A percentile compares a stretch with the other conserved stretches of the same genome.
Conservation (phyloP, 2,113 vertebrate species). For the Bufo gargarizans region DNA sequence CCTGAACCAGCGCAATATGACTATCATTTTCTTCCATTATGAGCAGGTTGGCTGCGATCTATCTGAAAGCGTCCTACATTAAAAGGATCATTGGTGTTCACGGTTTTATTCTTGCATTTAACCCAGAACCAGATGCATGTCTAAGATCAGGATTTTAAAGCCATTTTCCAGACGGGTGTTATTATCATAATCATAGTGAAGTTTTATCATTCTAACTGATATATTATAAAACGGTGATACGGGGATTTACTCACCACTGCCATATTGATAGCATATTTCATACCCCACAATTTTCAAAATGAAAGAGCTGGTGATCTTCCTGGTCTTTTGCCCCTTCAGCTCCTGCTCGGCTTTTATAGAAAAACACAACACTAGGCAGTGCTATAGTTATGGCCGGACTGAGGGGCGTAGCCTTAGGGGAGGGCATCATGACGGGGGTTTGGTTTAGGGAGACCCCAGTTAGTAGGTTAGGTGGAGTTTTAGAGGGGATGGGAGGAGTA, state of each 20-base stretch:
- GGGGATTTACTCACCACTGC: not conserved
- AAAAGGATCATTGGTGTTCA: not conserved
- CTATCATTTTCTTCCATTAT: not conserved
- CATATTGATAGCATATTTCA: not conserved
- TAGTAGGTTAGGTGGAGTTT: too few relatives aligned
- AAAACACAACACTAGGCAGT: too few relatives aligned
- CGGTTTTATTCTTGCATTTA: not conserved
- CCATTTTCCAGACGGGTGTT: not conserved
- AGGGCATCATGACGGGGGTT: too few relatives aligned
- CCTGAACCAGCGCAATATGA: not conserved
- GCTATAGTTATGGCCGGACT: too few relatives aligned
- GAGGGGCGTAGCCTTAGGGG: too few relatives aligned
- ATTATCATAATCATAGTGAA: not conserved
- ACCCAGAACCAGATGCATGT: not conserved
- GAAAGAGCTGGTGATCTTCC: too few relatives aligned
- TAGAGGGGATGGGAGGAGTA: too few relatives aligned
- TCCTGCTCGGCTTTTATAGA: too few relatives aligned
- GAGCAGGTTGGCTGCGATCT: not conserved
- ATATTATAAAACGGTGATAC: not conserved
- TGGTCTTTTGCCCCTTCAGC: too few relatives aligned
- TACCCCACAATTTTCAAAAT: not conserved
- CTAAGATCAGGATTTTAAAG: not conserved
- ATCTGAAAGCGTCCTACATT: not conserved
- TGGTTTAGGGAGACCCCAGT: too few relatives aligned
- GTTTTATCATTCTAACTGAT: not conserved